Percentiles rank a stretch among this genome's conserved stretches.
phyloP scores from a whole-genome alignment of 2,888 invertebrate species.

The Acanthosepion pharaonis region DNA sequence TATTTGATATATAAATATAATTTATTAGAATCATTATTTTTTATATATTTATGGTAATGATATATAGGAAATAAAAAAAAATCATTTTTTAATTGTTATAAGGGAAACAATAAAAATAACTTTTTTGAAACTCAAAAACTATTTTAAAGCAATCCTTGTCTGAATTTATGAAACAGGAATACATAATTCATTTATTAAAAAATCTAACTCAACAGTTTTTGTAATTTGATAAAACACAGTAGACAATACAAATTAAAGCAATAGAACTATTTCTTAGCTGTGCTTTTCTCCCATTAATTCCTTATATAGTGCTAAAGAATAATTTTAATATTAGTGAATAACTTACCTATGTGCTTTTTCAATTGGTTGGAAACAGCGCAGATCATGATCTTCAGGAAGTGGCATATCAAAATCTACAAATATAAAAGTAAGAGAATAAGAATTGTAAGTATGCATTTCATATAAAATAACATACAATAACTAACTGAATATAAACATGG shows the following conservation, averaged over 20 bases:
- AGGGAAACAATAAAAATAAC: not conserved
- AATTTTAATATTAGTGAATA: not conserved
- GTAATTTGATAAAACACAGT: not conserved
- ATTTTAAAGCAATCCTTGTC: too few relatives aligned
- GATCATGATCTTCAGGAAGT: constrained; percentile 85
- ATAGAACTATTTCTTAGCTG: not conserved
- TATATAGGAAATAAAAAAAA: too few relatives aligned
- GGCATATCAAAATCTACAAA: constrained; percentile 76
- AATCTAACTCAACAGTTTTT: not conserved
- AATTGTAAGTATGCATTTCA: constrained; percentile 41
- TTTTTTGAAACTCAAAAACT: not conserved
- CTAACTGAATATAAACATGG: not conserved
- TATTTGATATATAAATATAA: too few relatives aligned
- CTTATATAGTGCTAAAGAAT: not conserved
- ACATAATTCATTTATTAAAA: not conserved
- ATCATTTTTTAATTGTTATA: too few relatives aligned
- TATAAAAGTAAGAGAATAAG: constrained; percentile 52
- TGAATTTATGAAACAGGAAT: not conserved
- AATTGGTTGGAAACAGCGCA: constrained; percentile 86
- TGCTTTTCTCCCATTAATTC: not conserved
- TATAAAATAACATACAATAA: not conserved
- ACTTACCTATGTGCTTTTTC: constrained; percentile 74
- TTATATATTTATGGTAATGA: too few relatives aligned
- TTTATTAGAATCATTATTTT: too few relatives aligned
- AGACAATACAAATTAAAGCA: not conserved